These are phyloP conservation scores for Anodontia alba DNA, from an alignment of 2,888 invertebrate species.

Conservation along the genomic window DNA sequence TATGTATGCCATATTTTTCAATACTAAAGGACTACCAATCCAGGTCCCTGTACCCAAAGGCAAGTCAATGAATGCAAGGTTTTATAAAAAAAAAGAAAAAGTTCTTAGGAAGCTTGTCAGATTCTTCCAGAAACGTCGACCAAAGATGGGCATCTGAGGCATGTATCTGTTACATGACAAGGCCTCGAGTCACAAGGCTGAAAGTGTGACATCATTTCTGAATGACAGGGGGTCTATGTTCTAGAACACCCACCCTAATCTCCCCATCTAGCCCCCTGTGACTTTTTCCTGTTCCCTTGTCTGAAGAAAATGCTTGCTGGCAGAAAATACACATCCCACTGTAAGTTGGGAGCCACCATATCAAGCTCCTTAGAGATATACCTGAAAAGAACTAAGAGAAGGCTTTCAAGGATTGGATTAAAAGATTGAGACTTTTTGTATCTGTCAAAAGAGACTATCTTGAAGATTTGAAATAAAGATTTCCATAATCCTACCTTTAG, in stretches of 20 bases:
- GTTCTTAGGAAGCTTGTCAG: background rate
- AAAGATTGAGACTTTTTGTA: background rate
- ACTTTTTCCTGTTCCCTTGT: background rate
- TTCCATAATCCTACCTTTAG: background rate
- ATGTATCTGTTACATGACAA: constrained; percentile 10
- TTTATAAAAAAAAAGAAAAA: constrained; percentile 3
- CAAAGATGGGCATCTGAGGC: background rate
- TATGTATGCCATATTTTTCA: constrained; percentile 6
- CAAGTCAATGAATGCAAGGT: constrained; percentile 3
- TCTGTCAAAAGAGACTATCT: background rate
- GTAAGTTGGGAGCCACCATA: background rate
- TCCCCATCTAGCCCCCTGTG: background rate
- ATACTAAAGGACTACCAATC: background rate
- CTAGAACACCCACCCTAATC: background rate
- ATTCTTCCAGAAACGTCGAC: background rate
- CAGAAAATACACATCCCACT: background rate
- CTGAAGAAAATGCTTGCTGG: background rate
- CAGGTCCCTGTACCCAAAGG: constrained; percentile 1
- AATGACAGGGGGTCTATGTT: background rate
- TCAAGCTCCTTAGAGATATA: background rate
- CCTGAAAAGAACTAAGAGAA: background rate
- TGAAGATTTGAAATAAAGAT: background rate
- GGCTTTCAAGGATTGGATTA: background rate
- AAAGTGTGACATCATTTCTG: background rate
- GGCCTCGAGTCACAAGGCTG: background rate